Base-by-base conservation (phyloP, 1,140 invertebrate species). In the Sinonovacula constricta region DNA sequence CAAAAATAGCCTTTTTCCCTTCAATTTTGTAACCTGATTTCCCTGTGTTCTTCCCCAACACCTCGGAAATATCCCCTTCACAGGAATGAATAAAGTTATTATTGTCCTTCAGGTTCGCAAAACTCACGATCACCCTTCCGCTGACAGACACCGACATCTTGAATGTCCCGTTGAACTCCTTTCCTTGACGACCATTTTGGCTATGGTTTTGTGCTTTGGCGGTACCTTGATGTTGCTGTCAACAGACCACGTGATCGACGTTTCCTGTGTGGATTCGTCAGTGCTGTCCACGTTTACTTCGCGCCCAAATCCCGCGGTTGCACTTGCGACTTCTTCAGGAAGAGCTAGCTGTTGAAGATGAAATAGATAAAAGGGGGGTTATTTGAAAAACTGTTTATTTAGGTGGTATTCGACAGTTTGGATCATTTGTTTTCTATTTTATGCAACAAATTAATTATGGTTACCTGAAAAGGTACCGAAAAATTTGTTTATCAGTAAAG, bases 291-390 rank as follows among this genome's bases (percentile, higher is more conserved):
- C 90, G 34, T 86, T 87, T n/a, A 92, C 85, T 74, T 93, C 92
- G 31, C 91, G 87, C 34, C 92, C 91, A 80, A 93, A 92, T 18
- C 91, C 91, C 24, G 91, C 91, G 36, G 92, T 92, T 12, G 91
- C 87, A 66, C 90, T 89, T 22, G 83, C 82, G 1, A 90, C 87
- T 85, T 91, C 91, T 81, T 91, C 88, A 1, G 92, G 92, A 36
- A 92, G 90, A 71, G 92, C 92, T 7, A 45, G 7, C 39, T 45
- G 39, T 18, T n/a, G n/a, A n/a, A n/a, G n/a, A n/a, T n/a, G n/a
- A n/a, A n/a, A n/a, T n/a, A n/a, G n/a, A n/a, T n/a, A n/a, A n/a
- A n/a, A n/a, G n/a, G n/a, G n/a, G n/a, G n/a, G n/a, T n/a, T n/a
- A n/a, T n/a, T n/a, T n/a, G n/a, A n/a, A n/a, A n/a, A n/a, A n/a